phyloP scores from a whole-genome alignment of 2,888 invertebrate species.

The Drosophila emarginata region DNA sequence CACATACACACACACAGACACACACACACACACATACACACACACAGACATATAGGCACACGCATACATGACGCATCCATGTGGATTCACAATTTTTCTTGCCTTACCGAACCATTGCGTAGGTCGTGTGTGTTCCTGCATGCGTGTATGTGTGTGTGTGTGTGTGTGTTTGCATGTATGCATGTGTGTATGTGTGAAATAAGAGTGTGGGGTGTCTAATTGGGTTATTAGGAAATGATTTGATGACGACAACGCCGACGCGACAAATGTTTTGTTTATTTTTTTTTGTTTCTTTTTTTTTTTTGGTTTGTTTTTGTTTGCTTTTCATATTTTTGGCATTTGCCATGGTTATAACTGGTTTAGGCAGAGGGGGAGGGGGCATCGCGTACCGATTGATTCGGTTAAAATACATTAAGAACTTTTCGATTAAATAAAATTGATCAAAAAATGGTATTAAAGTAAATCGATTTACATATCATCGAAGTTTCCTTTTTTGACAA shows the following conservation, averaged over 20 bases:
- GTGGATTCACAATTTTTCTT: background rate
- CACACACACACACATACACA: background rate
- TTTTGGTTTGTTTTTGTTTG: background rate
- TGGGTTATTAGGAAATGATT: slow-evolving; percentile 73
- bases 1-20: background rate
- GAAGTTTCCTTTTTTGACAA: no score
- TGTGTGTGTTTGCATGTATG: background rate
- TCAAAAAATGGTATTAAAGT: no score
- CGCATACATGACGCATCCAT: slow-evolving; percentile 53
- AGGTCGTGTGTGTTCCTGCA: slow-evolving; percentile 25
- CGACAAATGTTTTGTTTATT: slow-evolving; percentile 16
- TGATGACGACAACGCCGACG: slow-evolving; percentile 42
- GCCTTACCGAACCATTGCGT: slow-evolving; percentile 23
- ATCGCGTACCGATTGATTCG: background rate
- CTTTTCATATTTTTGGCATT: slow-evolving; percentile 57
- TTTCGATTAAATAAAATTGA: no score
- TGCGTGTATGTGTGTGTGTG: slow-evolving; percentile 7
- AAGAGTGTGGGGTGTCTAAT: slow-evolving; percentile 48
- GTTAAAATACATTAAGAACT: background rate
- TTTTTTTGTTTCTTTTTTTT: background rate
- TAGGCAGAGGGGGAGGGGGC: background rate
- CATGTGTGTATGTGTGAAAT: no score
- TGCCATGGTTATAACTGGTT: slow-evolving; percentile 63
- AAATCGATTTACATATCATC: no score
- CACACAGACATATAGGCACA: slow-evolving; percentile 6